These are phyloP conservation scores for Acronicta psi DNA, from an alignment of 2,888 invertebrate genomes.

Conservation along the genomic window DNA sequence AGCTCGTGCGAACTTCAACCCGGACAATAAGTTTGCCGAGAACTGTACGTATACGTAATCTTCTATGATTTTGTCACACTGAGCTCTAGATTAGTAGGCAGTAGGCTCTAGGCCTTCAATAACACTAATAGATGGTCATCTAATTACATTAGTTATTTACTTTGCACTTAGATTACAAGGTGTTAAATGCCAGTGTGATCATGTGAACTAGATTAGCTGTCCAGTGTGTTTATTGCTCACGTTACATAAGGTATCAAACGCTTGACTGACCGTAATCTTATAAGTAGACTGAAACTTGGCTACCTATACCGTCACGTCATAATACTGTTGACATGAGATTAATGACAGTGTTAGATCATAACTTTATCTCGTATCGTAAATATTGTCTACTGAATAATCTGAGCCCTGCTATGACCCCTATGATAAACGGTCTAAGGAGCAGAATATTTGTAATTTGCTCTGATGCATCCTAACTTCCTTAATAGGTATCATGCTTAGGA, in stretches of 20 bases:
- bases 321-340: not conserved
- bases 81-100: too few species aligned
- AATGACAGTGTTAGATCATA: not conserved
- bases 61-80: too few species aligned
- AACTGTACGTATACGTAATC: too few species aligned
- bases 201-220: constrained; percentile 32
- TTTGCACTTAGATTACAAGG: constrained; percentile 21
- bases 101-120: not conserved
- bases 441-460: too few species aligned
- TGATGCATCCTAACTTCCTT: too few species aligned
- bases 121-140: constrained; percentile 1
- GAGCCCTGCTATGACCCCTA: too few species aligned
- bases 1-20: too few species aligned
- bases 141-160: constrained; percentile 34
- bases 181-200: constrained; percentile 11
- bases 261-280: constrained; percentile 22
- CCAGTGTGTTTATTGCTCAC: constrained; percentile 12
- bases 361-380: too few species aligned
- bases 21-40: too few species aligned
- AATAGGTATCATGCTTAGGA: too few species aligned
- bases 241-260: constrained; percentile 34
- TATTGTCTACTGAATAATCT: too few species aligned
- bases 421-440: too few species aligned
- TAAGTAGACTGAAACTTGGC: constrained; percentile 13
- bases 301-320: not conserved